Conservation (phyloP, 2,113 vertebrate genomes). For the Oryzias melastigma region DNA sequence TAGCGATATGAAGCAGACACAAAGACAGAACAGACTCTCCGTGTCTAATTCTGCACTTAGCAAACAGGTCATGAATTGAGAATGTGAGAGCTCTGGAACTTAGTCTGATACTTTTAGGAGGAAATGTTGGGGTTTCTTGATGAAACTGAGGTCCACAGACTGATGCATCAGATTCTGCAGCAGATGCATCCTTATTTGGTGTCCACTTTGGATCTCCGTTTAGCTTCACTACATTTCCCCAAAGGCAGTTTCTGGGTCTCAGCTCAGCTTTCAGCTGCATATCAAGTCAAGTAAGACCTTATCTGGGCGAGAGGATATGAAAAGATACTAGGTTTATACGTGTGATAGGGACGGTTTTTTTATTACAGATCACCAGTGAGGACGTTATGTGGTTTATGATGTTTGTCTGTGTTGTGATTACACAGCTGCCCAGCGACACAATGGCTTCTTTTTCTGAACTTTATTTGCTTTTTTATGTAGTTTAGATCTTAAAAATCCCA, state of each 20-base stretch:
- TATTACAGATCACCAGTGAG: no score
- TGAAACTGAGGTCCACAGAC: no score
- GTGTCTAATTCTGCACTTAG: conserved; percentile 1
- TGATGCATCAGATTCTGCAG: no score
- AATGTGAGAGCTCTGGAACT: conserved; percentile 22
- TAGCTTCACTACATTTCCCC: neutral
- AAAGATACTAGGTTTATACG: conserved; percentile 1
- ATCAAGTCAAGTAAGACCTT: conserved; percentile 18
- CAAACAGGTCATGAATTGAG: conserved; percentile 23
- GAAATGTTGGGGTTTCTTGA: neutral
- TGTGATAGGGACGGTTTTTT: neutral
- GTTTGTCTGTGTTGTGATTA: no score
- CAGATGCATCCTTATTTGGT: no score
- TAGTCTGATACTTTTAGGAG: conserved; percentile 12
- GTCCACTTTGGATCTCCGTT: no score
- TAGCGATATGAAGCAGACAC: conserved; percentile 27
- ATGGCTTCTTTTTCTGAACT: no score
- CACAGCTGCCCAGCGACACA: no score
- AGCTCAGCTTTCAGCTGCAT: conserved; percentile 8
- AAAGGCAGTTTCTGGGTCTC: conserved; percentile 7
- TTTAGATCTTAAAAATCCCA: no score
- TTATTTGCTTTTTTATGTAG: no score
- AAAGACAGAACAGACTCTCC: conserved; percentile 4
- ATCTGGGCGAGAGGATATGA: conserved; percentile 8
- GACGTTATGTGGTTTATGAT: no score